Percentiles rank a stretch among this genome's conserved stretches.
phyloP scores from a whole-genome alignment of 2,888 invertebrate species.

The Xestobium rufovillosum region DNA sequence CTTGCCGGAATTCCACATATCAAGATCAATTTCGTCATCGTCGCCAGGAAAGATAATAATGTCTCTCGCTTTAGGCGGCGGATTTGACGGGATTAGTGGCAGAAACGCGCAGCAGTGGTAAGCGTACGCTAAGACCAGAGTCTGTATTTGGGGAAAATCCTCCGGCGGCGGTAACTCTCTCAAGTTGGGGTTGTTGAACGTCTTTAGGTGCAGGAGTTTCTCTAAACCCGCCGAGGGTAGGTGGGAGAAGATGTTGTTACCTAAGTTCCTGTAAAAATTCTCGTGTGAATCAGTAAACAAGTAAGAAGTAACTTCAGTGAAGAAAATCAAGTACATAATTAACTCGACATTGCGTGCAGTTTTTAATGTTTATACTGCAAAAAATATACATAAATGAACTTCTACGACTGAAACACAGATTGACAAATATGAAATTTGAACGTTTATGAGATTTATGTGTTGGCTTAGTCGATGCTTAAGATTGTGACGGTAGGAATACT shows the following conservation, averaged over 20 bases:
- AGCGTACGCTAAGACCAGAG: conserved; percentile 82
- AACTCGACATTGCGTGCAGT: neutral
- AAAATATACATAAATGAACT: too few species aligned
- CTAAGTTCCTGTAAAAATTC: conserved; percentile 65
- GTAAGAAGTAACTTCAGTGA: conserved; percentile 2
- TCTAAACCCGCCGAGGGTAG: conserved; percentile 78
- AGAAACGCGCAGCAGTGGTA: conserved; percentile 94
- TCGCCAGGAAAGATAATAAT: conserved; percentile 65
- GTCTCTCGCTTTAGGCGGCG: conserved; percentile 47
- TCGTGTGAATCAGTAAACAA: conserved; percentile 4
- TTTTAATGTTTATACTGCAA: too few species aligned
- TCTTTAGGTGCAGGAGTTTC: conserved; percentile 75
- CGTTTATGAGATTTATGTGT: too few species aligned
- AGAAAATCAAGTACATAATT: conserved; percentile 5
- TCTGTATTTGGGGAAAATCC: conserved; percentile 78
- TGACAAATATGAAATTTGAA: too few species aligned
- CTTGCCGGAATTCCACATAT: conserved; percentile 71
- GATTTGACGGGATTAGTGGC: conserved; percentile 52
- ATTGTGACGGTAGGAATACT: too few species aligned
- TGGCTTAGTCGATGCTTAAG: too few species aligned
- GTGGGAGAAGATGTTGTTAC: conserved; percentile 77
- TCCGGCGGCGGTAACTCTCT: conserved; percentile 82
- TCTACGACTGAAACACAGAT: too few species aligned
- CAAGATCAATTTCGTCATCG: conserved; percentile 62
- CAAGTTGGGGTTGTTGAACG: conserved; percentile 84